phyloP scores from a whole-genome alignment of 1,140 invertebrate genomes.

The Atta colombica region DNA sequence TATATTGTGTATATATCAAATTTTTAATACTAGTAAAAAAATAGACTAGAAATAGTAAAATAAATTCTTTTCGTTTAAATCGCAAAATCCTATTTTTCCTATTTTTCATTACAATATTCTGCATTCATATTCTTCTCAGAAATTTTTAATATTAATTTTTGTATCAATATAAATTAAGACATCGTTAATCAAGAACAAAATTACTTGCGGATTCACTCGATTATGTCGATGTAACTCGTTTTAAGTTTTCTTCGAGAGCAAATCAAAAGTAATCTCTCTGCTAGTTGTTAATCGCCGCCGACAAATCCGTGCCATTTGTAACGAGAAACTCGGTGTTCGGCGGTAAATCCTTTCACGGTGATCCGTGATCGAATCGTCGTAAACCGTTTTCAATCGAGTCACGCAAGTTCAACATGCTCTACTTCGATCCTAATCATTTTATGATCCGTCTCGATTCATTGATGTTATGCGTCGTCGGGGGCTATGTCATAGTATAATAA shows the following conservation, averaged over 20 bases:
- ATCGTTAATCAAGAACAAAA: constrained; percentile 18
- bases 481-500: background rate
- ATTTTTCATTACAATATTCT: background rate
- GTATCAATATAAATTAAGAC: background rate
- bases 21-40: background rate
- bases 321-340: constrained; percentile 40
- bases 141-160: background rate
- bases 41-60: background rate
- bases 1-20: background rate
- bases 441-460: constrained; percentile 24
- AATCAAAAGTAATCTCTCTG: constrained; percentile 41
- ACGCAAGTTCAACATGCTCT: constrained; percentile 35
- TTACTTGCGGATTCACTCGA: background rate
- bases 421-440: constrained; percentile 58
- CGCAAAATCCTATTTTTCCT: background rate
- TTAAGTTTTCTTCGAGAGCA: constrained; percentile 11
- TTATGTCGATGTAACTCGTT: background rate
- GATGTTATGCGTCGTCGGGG: background rate
- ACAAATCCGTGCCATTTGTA: constrained; percentile 59
- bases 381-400: constrained; percentile 66
- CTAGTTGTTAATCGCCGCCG: constrained; percentile 32
- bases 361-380: constrained; percentile 47
- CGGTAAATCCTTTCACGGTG: constrained; percentile 50
- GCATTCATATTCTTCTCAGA: background rate
- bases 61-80: background rate